These are phyloP conservation scores for Tragelaphus eurycerus DNA, from an alignment of 2,797 vertebrate species.

Conservation along the genomic window DNA sequence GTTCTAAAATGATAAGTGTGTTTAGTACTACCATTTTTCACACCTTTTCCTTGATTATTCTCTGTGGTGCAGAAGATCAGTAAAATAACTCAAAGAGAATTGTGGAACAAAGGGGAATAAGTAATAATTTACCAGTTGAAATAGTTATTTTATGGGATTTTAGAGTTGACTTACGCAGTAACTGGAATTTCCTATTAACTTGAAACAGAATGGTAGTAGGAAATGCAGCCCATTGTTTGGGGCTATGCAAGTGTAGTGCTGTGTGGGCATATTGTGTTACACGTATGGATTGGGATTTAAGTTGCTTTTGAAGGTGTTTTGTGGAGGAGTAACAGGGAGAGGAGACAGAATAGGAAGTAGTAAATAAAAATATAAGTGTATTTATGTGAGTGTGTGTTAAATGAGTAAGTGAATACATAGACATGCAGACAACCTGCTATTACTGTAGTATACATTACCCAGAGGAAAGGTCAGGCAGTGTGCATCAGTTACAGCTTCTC, in stretches of 20 bases:
- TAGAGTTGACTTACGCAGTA: background rate
- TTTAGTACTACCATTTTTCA: slow-evolving; percentile 15
- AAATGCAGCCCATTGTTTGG: background rate
- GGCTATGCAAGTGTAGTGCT: background rate
- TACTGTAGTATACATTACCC: background rate
- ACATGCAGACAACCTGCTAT: background rate
- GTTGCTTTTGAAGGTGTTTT: background rate
- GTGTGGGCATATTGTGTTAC: background rate
- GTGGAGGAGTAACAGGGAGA: background rate
- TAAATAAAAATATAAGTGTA: background rate
- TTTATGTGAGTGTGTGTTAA: background rate
- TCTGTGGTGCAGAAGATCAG: background rate
- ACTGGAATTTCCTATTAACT: background rate
- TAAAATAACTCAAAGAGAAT: slow-evolving; percentile 1
- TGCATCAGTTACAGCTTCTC: background rate
- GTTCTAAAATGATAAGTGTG: background rate
- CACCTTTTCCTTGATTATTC: background rate
- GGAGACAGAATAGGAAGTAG: background rate
- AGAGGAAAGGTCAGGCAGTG: background rate
- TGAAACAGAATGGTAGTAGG: background rate
- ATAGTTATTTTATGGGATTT: background rate
- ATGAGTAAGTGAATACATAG: background rate
- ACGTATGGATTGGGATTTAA: background rate
- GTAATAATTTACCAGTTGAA: background rate
- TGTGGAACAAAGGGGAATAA: background rate